A percentile compares a stretch with the other conserved stretches of the same genome.
Evolutionary conservation across 2,888 invertebrate species (phyloP).

Genomic region (Lasioglossum calceatum): DNA sequence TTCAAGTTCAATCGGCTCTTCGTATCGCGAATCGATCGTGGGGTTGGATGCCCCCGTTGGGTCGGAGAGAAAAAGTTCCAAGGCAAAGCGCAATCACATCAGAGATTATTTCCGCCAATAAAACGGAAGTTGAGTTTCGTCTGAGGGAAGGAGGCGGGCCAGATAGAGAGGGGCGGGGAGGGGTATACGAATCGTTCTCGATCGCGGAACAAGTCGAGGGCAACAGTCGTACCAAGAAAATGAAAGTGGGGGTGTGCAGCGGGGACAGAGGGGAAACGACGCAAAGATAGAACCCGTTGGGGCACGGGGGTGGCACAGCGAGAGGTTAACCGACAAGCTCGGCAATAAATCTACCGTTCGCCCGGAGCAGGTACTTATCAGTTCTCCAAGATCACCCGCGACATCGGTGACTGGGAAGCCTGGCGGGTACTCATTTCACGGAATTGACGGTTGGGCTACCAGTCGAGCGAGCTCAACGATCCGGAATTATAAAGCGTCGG

Average conservation of each 20-base stretch:
- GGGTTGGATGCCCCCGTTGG: constrained; percentile 29
- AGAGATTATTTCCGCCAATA: constrained; percentile 83
- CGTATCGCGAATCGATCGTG: constrained; percentile 65
- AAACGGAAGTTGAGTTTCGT: constrained; percentile 78
- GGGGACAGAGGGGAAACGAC: background rate
- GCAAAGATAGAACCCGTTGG: constrained; percentile 20
- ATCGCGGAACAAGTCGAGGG: constrained; percentile 66
- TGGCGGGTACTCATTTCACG: constrained; percentile 72
- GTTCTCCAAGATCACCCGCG: constrained; percentile 73
- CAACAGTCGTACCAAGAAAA: constrained; percentile 52
- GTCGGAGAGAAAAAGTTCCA: constrained; percentile 68
- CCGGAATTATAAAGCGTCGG: constrained; percentile 18
- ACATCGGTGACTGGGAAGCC: constrained; percentile 69
- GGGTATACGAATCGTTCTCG: constrained; percentile 61
- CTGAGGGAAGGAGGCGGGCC: constrained; percentile 2
- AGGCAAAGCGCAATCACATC: constrained; percentile 80
- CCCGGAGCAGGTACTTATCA: constrained; percentile 82
- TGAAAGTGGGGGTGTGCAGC: constrained; percentile 38
- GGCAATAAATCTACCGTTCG: constrained; percentile 81
- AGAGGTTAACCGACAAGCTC: constrained; percentile 65
- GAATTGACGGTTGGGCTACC: constrained; percentile 65
- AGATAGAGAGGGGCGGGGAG: background rate
- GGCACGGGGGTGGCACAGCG: constrained; percentile 28
- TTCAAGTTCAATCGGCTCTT: constrained; percentile 50
- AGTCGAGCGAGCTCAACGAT: constrained; percentile 35